Percentiles rank a stretch among this genome's conserved stretches.
Conservation (phyloP, 2,888 invertebrate species). For the Eledona agricola region DNA sequence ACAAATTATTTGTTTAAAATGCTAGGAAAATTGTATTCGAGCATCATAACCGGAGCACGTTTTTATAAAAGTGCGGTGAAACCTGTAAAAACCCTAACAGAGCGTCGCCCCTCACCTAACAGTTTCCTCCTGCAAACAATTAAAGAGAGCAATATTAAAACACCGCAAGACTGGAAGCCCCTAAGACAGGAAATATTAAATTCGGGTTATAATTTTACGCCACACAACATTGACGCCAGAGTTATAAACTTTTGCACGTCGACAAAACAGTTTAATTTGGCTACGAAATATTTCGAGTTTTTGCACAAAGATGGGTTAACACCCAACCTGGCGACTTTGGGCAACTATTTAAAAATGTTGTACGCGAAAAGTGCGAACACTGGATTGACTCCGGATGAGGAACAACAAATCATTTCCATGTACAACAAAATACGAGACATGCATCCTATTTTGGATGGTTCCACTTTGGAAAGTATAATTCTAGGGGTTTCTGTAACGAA, state of each 20-base stretch:
- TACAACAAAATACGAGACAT: conserved; percentile 62
- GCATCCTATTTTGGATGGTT: conserved; percentile 69
- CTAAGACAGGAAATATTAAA: conserved; percentile 62
- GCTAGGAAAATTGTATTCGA: too few relatives aligned
- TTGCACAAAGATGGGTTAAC: conserved; percentile 63
- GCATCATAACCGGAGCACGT: too few relatives aligned
- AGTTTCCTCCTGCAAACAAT: conserved; percentile 33
- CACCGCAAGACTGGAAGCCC: conserved; percentile 44
- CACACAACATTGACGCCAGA: conserved; percentile 69
- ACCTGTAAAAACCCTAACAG: too few relatives aligned
- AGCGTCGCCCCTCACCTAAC: too few relatives aligned
- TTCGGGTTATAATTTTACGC: conserved; percentile 55
- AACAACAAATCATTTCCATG: conserved; percentile 60
- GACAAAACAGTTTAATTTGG: conserved; percentile 63
- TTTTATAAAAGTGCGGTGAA: too few relatives aligned
- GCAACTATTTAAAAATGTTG: conserved; percentile 68
- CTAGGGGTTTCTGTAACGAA: conserved; percentile 70
- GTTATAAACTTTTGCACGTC: conserved; percentile 66
- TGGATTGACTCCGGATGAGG: conserved; percentile 62
- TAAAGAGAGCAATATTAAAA: conserved; percentile 33
- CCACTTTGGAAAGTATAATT: conserved; percentile 70
- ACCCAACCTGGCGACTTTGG: conserved; percentile 68
- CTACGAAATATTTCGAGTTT: conserved; percentile 68
- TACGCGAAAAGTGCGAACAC: conserved; percentile 56
- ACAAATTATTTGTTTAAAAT: too few relatives aligned